A percentile compares a stretch with the other conserved stretches of the same genome.
These are phyloP conservation scores for Elmis aenea DNA, from an alignment of 2,888 invertebrate species.

Conservation along the genomic window DNA sequence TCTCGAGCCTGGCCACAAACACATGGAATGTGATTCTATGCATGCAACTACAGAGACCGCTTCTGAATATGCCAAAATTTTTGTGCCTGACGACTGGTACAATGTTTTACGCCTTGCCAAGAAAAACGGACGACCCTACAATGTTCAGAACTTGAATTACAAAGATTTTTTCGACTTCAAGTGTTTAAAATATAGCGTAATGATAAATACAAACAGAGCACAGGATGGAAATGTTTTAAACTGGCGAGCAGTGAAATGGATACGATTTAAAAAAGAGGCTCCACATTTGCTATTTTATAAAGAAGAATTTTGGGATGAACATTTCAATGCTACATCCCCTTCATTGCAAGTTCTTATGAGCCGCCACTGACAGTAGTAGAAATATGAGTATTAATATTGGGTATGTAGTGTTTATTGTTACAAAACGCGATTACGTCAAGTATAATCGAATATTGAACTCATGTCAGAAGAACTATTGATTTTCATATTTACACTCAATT, in stretches of 20 bases:
- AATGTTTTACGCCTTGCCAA: neutral
- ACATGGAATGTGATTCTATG: conserved; percentile 11
- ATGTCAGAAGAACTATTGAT: too few species aligned
- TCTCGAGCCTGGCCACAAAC: conserved; percentile 13
- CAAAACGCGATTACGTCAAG: too few species aligned
- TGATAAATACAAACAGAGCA: conserved; percentile 3
- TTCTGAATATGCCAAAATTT: conserved; percentile 16
- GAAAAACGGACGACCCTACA: conserved; percentile 1
- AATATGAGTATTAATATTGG: too few species aligned
- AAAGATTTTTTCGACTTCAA: neutral
- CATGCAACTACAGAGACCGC: conserved; percentile 12
- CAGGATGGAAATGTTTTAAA: conserved; percentile 2
- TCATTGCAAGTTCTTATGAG: too few species aligned
- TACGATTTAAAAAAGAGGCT: conserved; percentile 5
- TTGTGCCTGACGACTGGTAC: conserved; percentile 14
- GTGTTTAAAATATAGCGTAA: conserved; percentile 4
- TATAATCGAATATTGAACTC: too few species aligned
- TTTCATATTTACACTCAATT: too few species aligned
- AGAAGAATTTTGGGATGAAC: too few species aligned
- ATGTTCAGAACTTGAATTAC: neutral
- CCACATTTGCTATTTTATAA: conserved; percentile 13
- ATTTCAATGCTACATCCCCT: too few species aligned
- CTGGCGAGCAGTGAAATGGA: conserved; percentile 8
- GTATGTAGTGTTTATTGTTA: too few species aligned
- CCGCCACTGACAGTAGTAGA: too few species aligned